Base-by-base conservation (phyloP, 2,888 invertebrate genomes). In the Artemia sinica region DNA sequence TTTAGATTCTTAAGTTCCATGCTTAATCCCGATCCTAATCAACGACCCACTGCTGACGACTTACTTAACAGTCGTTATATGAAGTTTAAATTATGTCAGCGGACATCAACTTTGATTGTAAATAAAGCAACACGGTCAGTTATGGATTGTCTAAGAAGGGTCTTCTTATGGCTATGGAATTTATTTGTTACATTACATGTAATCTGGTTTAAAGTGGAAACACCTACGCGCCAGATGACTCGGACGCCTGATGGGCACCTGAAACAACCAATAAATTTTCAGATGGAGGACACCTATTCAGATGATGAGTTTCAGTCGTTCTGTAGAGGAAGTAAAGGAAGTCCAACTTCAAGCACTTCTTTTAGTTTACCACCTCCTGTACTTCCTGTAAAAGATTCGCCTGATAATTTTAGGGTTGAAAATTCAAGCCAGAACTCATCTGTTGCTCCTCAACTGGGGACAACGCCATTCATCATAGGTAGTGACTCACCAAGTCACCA, bases 41-140 rank as follows among this genome's bases (percentile, higher is more conserved):
- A 76, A 69, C 76, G 85, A 71, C 83, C 84, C 7, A 80, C 81
- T 41, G 82, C 82, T 3, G 79, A 81, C 67, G 77, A 82, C 69
- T 75, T 84, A 12, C 74, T 85, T 7, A 74, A 77, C 10, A 77
- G 80, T 72, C 79, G 77, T n/a, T n/a, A 65, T 14, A 48, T 70
- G 10, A 13, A 49, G 50, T 52, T 50, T n/a, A 14, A 58, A n/a
- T 49, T 50, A 10, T 18, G 51, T 8, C 67, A 41, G 50, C 67
- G 67, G n/a, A n/a, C 18, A 14, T 41, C 50, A 51, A n/a, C 41
- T 18, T 51, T 18, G n/a, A 13, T 67, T 12, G 49, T n/a, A n/a
- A 41, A 51, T 51, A 41, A 13, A 52, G 51, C 50, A 41, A 9
- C 41, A n/a, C n/a, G 9, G 41, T 50, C 50, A n/a, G 50, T 67